Conservation (phyloP, 2,113 vertebrate species). For the Dinomys branickii region DNA sequence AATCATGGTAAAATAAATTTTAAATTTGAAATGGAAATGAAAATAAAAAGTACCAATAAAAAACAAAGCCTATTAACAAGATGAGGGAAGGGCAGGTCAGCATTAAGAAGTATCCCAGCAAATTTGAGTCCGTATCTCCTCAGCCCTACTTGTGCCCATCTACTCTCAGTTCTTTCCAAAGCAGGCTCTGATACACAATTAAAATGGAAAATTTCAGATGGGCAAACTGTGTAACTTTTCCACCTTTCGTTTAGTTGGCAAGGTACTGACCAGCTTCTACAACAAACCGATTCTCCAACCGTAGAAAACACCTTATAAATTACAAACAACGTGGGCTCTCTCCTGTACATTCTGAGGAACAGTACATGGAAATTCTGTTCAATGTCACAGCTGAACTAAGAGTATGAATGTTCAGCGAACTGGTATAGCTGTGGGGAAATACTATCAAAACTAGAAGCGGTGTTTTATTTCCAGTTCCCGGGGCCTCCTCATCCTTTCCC, state of each 20-base stretch:
- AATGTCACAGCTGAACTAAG: neutral
- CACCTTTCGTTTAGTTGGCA: neutral
- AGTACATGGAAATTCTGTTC: neutral
- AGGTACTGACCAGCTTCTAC: neutral
- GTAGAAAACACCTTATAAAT: neutral
- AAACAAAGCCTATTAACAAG: conserved; percentile 58
- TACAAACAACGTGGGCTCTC: neutral
- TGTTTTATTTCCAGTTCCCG: neutral
- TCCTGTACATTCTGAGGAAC: neutral
- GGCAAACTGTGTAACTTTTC: neutral
- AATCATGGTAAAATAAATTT: conserved; percentile 5
- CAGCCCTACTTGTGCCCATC: no score
- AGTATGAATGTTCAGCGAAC: neutral
- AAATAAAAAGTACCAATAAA: conserved; percentile 55
- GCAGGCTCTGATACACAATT: neutral
- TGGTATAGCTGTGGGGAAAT: neutral
- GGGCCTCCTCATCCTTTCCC: neutral
- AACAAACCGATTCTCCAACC: neutral
- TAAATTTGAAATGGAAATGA: conserved; percentile 51
- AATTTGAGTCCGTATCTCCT: neutral
- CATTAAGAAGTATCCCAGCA: neutral
- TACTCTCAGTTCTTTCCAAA: neutral
- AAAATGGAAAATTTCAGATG: neutral
- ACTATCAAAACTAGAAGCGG: neutral
- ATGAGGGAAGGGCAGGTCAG: neutral